Percentiles rank a stretch among this genome's conserved stretches.
Conservation (phyloP, 2,797 vertebrate species). For the Scomberomorus guttatus region DNA sequence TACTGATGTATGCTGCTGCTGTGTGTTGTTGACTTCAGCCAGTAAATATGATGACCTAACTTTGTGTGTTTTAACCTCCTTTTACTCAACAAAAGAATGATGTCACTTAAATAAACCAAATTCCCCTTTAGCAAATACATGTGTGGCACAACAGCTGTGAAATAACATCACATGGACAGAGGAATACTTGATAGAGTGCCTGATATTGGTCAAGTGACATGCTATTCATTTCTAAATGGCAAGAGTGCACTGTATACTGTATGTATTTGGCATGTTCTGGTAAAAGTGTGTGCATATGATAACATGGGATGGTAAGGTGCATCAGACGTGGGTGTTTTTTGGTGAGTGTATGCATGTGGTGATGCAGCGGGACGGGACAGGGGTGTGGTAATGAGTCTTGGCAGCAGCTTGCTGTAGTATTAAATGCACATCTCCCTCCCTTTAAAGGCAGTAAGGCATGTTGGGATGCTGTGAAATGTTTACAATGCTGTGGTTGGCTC, state of each 20-base stretch:
- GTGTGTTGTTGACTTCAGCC: no score
- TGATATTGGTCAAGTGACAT: neutral
- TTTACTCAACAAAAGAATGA: no score
- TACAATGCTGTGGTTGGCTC: constrained; percentile 70
- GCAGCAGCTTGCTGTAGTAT: constrained; percentile 71
- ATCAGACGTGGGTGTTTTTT: constrained; percentile 34
- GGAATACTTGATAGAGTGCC: neutral
- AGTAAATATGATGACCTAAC: no score
- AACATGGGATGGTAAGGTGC: constrained; percentile 17
- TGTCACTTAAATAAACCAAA: no score
- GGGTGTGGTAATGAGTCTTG: constrained; percentile 71
- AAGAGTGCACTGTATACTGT: neutral
- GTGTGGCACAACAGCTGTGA: neutral
- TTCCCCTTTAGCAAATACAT: neutral
- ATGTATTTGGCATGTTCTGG: neutral
- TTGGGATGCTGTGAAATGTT: constrained; percentile 77
- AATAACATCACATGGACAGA: neutral
- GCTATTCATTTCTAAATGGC: neutral
- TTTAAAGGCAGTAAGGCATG: constrained; percentile 77
- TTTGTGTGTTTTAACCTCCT: no score
- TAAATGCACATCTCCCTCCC: constrained; percentile 70
- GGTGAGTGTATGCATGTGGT: constrained; percentile 46
- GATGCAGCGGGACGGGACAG: constrained; percentile 16
- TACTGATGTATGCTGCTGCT: no score
- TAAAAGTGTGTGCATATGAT: neutral